These are phyloP conservation scores for Tinea pellionella DNA, from an alignment of 2,888 invertebrate genomes.

Conservation along the genomic window DNA sequence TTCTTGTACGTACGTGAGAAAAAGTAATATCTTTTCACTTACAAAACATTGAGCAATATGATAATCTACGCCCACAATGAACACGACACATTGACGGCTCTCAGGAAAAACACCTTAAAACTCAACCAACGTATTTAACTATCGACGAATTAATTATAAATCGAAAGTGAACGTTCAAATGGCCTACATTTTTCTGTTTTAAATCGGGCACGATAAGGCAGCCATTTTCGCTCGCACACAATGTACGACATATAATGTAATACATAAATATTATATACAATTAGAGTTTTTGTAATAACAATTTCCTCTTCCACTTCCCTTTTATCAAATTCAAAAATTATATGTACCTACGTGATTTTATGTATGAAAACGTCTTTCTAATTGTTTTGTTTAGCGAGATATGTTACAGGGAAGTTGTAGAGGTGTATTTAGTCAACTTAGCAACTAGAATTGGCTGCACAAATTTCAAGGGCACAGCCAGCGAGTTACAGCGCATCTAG, in stretches of 20 bases:
- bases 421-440: conserved; percentile 20
- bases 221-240: conserved; percentile 32
- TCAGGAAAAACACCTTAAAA: background rate
- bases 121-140: background rate
- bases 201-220: conserved; percentile 24
- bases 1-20: background rate
- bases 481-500: conserved; percentile 22
- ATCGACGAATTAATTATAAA: background rate
- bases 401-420: background rate
- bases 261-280: background rate
- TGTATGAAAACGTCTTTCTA: too few species aligned
- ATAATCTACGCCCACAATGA: background rate
- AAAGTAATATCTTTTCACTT: background rate
- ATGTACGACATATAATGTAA: background rate
- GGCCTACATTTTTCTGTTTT: conserved; percentile 15
- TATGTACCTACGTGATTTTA: too few species aligned
- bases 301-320: background rate
- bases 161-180: conserved; percentile 10
- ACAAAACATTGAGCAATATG: background rate
- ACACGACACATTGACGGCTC: background rate
- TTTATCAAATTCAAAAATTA: too few species aligned
- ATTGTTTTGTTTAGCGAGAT: background rate
- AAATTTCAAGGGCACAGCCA: conserved; percentile 66
- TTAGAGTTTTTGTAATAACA: background rate
- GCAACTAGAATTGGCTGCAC: conserved; percentile 60